phyloP scores from a whole-genome alignment of 1,140 invertebrate genomes.

The Tetranychus cinnabarinus region DNA sequence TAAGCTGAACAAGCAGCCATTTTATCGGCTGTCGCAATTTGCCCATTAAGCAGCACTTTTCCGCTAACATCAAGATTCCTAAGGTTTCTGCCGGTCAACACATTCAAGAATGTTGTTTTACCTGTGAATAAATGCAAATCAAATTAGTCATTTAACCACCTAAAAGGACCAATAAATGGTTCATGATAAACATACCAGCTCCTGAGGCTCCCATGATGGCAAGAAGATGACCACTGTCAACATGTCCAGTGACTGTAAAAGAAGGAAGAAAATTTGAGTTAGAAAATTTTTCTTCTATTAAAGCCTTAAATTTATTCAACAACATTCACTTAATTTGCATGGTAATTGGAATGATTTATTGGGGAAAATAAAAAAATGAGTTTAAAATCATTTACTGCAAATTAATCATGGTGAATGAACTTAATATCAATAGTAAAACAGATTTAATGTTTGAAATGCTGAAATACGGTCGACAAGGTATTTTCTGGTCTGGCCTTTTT shows the following conservation, averaged over 20 bases:
- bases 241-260: constrained; percentile 43
- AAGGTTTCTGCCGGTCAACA: constrained; percentile 41
- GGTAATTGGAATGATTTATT: too few relatives aligned
- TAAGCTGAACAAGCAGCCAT: constrained; percentile 53
- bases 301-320: too few relatives aligned
- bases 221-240: constrained; percentile 47
- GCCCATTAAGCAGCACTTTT: constrained; percentile 46
- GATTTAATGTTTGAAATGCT: too few relatives aligned
- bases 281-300: too few relatives aligned
- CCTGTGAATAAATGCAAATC: constrained; percentile 37
- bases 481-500: too few relatives aligned
- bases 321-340: too few relatives aligned
- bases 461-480: too few relatives aligned
- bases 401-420: too few relatives aligned
- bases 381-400: too few relatives aligned
- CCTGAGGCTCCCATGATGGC: constrained; percentile 51
- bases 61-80: constrained; percentile 33
- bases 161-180: not conserved
- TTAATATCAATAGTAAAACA: too few relatives aligned
- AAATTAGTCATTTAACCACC: not conserved
- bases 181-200: not conserved
- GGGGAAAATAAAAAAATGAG: too few relatives aligned
- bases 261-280: not conserved
- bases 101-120: constrained; percentile 57
- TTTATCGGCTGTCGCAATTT: constrained; percentile 44